Percentiles rank a stretch among this genome's conserved stretches.
These are phyloP conservation scores for Thamnophis sirtalis DNA, from an alignment of 2,113 vertebrate species.

Conservation along the genomic window DNA sequence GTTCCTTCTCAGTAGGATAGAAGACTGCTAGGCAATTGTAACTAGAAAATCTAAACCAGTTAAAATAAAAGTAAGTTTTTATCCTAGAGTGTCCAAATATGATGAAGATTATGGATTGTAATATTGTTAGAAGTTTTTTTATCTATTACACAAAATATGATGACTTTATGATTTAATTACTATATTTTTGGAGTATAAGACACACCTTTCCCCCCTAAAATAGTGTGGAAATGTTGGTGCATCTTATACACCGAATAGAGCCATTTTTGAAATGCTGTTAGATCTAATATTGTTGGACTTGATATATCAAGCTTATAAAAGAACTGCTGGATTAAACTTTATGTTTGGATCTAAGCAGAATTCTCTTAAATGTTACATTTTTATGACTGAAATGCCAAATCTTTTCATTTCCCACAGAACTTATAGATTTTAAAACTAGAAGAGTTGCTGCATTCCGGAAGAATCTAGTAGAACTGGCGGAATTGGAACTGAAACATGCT, in stretches of 20 bases:
- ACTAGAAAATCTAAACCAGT: not conserved
- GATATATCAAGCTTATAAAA: not conserved
- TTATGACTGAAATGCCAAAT: constrained; percentile 16
- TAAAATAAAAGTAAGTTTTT: not conserved
- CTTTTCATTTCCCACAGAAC: constrained; percentile 72
- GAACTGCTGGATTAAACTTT: not conserved
- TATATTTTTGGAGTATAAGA: too few relatives aligned
- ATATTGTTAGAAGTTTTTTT: not conserved
- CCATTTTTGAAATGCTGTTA: too few relatives aligned
- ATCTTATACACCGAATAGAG: too few relatives aligned
- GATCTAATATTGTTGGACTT: not conserved
- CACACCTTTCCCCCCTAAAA: too few relatives aligned
- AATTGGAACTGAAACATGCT: constrained; percentile 97
- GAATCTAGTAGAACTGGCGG: constrained; percentile 97
- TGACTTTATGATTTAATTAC: not conserved
- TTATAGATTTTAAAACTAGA: constrained; percentile 96
- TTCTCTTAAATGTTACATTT: not conserved
- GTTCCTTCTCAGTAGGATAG: not conserved
- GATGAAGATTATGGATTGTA: not conserved
- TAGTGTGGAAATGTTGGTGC: too few relatives aligned
- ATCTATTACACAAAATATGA: not conserved
- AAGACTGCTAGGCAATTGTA: not conserved
- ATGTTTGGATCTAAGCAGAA: not conserved
- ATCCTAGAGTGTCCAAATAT: not conserved
- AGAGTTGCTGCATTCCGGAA: constrained; percentile 98